Conservation (phyloP, 1,140 invertebrate genomes). For the Drosophila sp. region DNA sequence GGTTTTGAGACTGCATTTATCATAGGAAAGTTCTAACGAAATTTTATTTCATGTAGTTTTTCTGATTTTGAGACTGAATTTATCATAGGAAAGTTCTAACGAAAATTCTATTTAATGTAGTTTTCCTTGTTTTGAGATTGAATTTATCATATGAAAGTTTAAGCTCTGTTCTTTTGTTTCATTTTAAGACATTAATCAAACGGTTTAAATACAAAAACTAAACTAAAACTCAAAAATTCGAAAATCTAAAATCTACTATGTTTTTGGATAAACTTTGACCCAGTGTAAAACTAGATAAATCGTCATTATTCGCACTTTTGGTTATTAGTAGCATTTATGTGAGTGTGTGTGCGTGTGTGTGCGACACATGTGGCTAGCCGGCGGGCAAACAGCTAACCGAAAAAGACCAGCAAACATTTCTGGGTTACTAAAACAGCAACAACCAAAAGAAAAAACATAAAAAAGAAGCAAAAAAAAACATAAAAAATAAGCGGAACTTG, state of each 20-base stretch:
- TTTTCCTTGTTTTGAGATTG: no score
- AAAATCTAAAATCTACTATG: neutral
- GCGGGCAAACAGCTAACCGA: constrained; percentile 51
- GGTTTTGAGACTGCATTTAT: no score
- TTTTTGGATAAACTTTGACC: neutral
- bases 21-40: no score
- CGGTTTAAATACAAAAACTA: no score
- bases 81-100: no score
- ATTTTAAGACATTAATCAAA: no score
- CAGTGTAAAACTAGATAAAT: constrained; percentile 50
- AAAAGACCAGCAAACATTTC: constrained; percentile 29
- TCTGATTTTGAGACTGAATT: no score
- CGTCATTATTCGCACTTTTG: constrained; percentile 54
- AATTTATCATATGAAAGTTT: no score
- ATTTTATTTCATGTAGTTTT: no score
- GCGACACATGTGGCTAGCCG: constrained; percentile 74
- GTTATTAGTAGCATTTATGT: neutral
- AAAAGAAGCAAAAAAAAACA: constrained; percentile 45
- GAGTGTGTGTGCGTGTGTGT: neutral
- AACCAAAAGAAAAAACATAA: constrained; percentile 34
- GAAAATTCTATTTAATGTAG: no score
- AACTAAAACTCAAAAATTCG: no score
- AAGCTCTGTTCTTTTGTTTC: no score
- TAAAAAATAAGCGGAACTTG: constrained; percentile 71
- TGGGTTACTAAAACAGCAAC: constrained; percentile 76